Conservation (phyloP, 1,140 invertebrate species). For the Potamilus streckersoni region DNA sequence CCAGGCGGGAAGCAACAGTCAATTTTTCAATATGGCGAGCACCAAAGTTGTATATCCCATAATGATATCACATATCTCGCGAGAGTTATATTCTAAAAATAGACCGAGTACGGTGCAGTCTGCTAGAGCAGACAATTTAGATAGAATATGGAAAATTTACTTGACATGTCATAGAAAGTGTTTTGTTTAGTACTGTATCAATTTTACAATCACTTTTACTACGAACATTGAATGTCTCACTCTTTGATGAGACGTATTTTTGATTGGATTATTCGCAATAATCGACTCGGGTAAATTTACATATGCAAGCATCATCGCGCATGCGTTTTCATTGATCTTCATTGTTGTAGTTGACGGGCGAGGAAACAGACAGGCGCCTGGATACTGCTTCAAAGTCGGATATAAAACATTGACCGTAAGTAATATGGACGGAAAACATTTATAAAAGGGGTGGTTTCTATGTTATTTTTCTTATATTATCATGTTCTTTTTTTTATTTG, state of each 20-base stretch:
- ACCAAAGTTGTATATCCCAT: conserved; percentile 38
- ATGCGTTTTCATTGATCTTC: conserved; percentile 54
- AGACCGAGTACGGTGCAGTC: background rate
- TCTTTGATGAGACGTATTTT: background rate
- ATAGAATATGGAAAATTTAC: too few relatives aligned
- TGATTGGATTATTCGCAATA: conserved; percentile 8
- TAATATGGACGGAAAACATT: too few relatives aligned
- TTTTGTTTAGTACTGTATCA: too few relatives aligned
- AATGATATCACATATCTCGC: conserved; percentile 37
- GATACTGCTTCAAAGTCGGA: background rate
- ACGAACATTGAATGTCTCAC: too few relatives aligned
- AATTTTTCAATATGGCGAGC: conserved; percentile 49
- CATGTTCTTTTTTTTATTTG: too few relatives aligned
- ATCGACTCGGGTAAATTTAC: conserved; percentile 29
- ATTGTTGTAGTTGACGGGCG: conserved; percentile 21
- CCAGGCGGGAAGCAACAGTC: conserved; percentile 42
- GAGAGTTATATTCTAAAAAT: conserved; percentile 22
- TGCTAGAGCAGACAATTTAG: too few relatives aligned
- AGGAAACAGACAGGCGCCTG: conserved; percentile 26
- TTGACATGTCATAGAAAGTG: too few relatives aligned
- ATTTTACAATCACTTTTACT: too few relatives aligned
- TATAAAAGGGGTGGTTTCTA: too few relatives aligned
- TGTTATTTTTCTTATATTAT: too few relatives aligned
- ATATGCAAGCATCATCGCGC: conserved; percentile 39
- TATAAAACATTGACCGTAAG: too few relatives aligned